phyloP scores from a whole-genome alignment of 2,113 vertebrate species.

The Capricornis sumatraensis region DNA sequence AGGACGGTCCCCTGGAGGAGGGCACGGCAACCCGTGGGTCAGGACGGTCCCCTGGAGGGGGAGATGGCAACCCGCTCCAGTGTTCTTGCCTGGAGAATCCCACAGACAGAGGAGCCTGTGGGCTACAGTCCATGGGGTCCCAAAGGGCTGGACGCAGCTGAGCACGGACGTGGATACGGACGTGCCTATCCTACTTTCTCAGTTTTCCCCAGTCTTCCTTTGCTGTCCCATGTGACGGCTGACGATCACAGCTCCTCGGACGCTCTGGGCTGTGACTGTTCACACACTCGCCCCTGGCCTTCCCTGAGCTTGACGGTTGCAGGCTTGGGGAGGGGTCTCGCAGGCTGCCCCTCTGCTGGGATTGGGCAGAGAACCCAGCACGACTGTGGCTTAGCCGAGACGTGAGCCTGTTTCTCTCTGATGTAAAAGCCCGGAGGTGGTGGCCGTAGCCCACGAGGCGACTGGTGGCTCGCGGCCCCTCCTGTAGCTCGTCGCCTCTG shows the following conservation, averaged over 20 bases:
- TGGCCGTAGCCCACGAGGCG: background rate
- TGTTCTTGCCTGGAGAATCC: background rate
- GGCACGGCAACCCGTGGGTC: too few species aligned
- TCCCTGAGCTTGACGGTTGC: background rate
- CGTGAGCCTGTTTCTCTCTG: background rate
- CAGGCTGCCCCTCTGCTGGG: background rate
- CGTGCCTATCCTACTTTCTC: accelerated
- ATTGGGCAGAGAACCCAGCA: background rate
- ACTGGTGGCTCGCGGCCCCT: background rate
- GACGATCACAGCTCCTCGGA: background rate
- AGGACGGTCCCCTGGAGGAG: too few species aligned
- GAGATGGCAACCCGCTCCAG: background rate
- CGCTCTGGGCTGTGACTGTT: background rate
- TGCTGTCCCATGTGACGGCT: background rate
- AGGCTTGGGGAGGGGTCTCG: background rate
- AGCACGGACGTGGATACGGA: accelerated
- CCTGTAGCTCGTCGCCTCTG: too few species aligned
- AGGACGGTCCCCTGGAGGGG: background rate
- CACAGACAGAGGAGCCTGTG: background rate
- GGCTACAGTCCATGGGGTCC: background rate
- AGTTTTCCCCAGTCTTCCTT: background rate
- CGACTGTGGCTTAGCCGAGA: background rate
- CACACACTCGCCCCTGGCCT: too few species aligned
- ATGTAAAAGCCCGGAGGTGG: background rate
- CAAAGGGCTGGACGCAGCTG: background rate